Evolutionary conservation across 2,797 vertebrate species (phyloP), one percentile per base, ranked within the genome.

Genomic region (Cephalopachus bancanus): DNA sequence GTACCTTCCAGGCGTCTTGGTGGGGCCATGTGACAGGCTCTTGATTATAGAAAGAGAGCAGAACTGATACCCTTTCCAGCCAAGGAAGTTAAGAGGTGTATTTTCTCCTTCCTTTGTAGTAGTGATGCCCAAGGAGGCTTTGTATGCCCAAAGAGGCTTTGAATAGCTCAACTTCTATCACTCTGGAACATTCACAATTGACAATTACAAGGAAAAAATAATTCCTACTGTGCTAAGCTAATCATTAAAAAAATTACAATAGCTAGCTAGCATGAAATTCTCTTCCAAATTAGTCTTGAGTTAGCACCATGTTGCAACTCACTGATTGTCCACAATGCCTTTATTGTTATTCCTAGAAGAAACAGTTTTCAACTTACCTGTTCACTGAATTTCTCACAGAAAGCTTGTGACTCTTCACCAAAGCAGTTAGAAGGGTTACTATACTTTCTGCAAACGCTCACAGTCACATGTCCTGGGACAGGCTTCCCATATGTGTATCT

Each of bases 401-500:
- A 24, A n/a, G 97, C 98, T 67, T 81, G 65, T 5, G 94, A 87
- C 64, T 98, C 97, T 65, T 86, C 60, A 0, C 93, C 97, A 12
- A 97, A 98, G 96, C 98, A 99, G n/a, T 14, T 0, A 0, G 19
- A 22, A n/a, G 80, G 37, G 0, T 1, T 69, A 9, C 30, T 91
- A 74, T 98, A 98, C 0, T 93, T 98, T 17, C 98, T 98, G 97
- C 98, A 99, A 9, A 99, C 26, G 4, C 65, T 98, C 64, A 98
- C 49, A 20, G 24, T 98, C 76, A 95, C 97, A 0, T 75, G 53
- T 83, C 99, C 98, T 7, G 97, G 98, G 94, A 99, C 98, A 28
- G 98, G 97, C 76, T 99, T 99, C 72, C 98, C 98, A 65, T 98
- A 99, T 0, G 98, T 99, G 88, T 99, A 99, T 57, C 99, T 99